phyloP scores from a whole-genome alignment of 2,888 invertebrate genomes.

The Fissipunctia ypsillon region DNA sequence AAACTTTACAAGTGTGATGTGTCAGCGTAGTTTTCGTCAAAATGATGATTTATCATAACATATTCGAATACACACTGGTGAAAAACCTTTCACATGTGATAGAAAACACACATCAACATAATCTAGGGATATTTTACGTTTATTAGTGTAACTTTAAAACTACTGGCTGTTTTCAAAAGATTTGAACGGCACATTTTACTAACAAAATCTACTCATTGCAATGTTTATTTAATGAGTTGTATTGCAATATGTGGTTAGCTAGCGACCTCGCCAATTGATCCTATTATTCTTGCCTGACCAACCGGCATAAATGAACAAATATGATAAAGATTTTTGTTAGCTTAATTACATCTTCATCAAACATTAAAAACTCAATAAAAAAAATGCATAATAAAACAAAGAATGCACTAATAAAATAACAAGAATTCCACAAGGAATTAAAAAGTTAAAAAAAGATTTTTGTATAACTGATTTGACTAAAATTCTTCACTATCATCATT shows the following conservation, averaged over 20 bases:
- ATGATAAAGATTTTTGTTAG: neutral
- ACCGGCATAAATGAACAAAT: too few species aligned
- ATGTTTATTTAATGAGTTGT: too few species aligned
- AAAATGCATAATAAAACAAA: neutral
- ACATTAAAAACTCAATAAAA: too few species aligned
- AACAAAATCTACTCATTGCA: too few species aligned
- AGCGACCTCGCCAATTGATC: too few species aligned
- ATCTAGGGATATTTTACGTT: neutral
- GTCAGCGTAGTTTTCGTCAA: neutral
- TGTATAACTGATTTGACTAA: neutral
- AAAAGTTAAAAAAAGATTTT: neutral
- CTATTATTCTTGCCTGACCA: too few species aligned
- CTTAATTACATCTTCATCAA: neutral
- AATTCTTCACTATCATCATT: neutral
- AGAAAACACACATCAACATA: neutral
- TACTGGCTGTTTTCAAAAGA: too few species aligned
- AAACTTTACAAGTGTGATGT: neutral
- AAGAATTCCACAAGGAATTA: neutral
- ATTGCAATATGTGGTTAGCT: too few species aligned
- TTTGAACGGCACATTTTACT: too few species aligned
- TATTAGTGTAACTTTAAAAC: neutral
- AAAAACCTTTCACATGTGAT: neutral
- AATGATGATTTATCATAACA: too few species aligned
- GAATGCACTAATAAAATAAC: too few species aligned
- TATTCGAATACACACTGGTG: neutral